These are phyloP conservation scores for Rhinolophus ferrumequinum DNA, from an alignment of 2,113 vertebrate genomes.

Conservation along the genomic window DNA sequence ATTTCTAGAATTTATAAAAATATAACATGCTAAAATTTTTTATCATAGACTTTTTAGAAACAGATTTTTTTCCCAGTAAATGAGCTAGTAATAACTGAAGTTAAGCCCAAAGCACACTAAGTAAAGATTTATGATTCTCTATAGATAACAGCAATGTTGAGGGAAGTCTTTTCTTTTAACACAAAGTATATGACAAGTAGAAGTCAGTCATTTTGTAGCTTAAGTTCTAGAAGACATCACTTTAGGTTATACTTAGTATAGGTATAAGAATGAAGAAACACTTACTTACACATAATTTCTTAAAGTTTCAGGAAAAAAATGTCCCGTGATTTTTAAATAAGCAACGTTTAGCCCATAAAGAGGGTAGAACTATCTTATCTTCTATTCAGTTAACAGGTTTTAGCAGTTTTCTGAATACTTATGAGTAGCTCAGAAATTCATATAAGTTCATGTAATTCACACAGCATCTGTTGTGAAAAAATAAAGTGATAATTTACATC, in stretches of 20 bases:
- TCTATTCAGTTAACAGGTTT: conserved; percentile 87
- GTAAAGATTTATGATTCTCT: not conserved
- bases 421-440: conserved; percentile 88
- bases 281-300: conserved; percentile 51
- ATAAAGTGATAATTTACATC: conserved; percentile 88
- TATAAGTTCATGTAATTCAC: conserved; percentile 89
- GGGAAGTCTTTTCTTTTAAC: not conserved
- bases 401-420: conserved; percentile 87
- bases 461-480: conserved; percentile 91
- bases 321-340: conserved; percentile 81
- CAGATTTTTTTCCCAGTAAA: not conserved
- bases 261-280: conserved; percentile 11
- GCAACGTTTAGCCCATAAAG: conserved; percentile 82
- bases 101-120: not conserved
- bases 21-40: not conserved
- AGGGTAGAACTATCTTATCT: conserved; percentile 87
- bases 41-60: not conserved
- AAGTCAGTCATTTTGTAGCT: conserved; percentile 6
- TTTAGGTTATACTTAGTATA: not conserved
- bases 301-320: conserved; percentile 57
- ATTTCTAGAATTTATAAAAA: conserved; percentile 22
- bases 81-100: not conserved
- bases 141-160: not conserved
- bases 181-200: not conserved
- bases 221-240: not conserved